These are phyloP conservation scores for Lasioglossum albipes DNA, from an alignment of 1,140 invertebrate genomes.

Conservation along the genomic window DNA sequence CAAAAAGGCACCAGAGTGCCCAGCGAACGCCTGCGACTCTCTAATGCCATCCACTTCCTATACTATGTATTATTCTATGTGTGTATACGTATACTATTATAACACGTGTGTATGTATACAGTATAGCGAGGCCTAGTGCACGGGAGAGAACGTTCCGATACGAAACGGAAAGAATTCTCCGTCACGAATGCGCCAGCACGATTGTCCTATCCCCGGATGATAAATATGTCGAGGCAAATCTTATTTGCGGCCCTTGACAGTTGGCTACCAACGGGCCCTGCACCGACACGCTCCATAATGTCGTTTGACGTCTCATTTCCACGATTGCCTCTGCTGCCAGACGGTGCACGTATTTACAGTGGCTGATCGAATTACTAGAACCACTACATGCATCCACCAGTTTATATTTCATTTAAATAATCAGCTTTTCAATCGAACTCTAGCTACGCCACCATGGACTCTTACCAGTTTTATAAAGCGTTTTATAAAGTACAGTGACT, in stretches of 20 bases:
- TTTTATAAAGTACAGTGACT: too few species aligned
- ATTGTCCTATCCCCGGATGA: slow-evolving; percentile 67
- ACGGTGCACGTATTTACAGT: background rate
- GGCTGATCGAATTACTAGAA: too few species aligned
- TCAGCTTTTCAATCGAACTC: too few species aligned
- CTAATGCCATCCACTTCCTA: slow-evolving; percentile 22
- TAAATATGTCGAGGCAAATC: slow-evolving; percentile 63
- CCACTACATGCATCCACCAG: too few species aligned
- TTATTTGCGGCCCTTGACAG: slow-evolving; percentile 55
- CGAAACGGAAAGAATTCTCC: slow-evolving; percentile 36
- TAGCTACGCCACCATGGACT: too few species aligned
- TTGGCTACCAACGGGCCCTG: slow-evolving; percentile 51
- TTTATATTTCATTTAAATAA: too few species aligned
- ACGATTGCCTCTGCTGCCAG: background rate
- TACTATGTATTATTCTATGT: too few species aligned
- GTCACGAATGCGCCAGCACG: slow-evolving; percentile 52
- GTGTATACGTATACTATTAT: too few species aligned
- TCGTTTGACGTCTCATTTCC: slow-evolving; percentile 68
- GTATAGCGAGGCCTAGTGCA: background rate
- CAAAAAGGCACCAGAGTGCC: background rate
- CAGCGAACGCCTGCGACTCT: background rate
- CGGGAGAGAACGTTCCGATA: slow-evolving; percentile 5
- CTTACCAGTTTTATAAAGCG: too few species aligned
- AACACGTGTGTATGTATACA: too few species aligned
- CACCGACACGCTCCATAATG: slow-evolving; percentile 39